Evolutionary conservation across 2,113 vertebrate genomes (phyloP).

Genomic region (Petrocephalus zakoni): DNA sequence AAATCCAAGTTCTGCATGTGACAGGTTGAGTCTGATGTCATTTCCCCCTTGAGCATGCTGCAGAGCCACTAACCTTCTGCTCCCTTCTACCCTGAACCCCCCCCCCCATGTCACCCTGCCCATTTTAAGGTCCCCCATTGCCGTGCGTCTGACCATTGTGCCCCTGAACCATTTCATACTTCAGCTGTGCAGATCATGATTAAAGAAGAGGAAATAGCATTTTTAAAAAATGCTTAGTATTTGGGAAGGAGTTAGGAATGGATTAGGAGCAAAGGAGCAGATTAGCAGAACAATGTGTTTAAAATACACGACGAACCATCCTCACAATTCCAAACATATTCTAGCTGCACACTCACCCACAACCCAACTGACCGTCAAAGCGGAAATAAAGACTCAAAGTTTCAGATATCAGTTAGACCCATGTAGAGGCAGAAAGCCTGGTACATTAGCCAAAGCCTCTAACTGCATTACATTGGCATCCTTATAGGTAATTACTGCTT

Average conservation of each 20-base stretch:
- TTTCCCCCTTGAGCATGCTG: not conserved
- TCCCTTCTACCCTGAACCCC: not conserved
- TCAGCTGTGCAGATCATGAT: not conserved
- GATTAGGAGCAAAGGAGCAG: not conserved
- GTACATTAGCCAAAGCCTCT: not conserved
- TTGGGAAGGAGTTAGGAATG: not conserved
- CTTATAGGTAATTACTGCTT: not conserved
- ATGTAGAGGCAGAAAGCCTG: not conserved
- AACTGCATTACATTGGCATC: not conserved
- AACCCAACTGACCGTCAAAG: not conserved
- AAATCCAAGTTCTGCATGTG: not conserved
- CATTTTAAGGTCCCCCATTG: not conserved
- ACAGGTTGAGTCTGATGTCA: not conserved
- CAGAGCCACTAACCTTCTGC: not conserved
- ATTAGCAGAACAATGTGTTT: not conserved
- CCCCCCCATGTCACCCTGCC: not conserved
- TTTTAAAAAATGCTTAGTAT: not conserved
- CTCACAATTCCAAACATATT: not conserved
- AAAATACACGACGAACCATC: not conserved
- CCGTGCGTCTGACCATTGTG: not conserved
- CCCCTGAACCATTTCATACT: not conserved
- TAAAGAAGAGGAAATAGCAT: not conserved
- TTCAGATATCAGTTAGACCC: not conserved
- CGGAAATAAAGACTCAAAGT: not conserved
- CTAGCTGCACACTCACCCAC: not conserved